These are phyloP conservation scores for Clinocottus analis DNA, from an alignment of 2,113 vertebrate genomes.

Conservation along the genomic window DNA sequence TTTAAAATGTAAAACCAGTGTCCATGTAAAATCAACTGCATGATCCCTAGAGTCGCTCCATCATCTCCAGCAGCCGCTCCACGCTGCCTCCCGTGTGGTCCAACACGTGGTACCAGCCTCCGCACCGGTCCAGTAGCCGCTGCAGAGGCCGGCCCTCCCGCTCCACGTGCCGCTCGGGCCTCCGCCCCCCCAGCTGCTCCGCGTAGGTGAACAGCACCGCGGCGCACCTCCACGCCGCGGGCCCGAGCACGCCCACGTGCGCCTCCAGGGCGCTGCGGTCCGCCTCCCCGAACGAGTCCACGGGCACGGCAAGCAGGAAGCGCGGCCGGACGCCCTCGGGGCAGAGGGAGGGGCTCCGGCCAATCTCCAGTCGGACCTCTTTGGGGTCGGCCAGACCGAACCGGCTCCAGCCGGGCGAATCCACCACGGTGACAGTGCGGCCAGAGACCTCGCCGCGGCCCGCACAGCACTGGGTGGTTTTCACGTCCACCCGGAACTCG, in stretches of 20 bases:
- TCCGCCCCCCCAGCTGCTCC: constrained; percentile 44
- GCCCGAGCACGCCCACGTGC: constrained; percentile 51
- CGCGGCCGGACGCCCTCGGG: background rate
- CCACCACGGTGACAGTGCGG: constrained; percentile 50
- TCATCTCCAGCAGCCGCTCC: constrained; percentile 46
- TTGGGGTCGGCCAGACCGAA: constrained; percentile 45
- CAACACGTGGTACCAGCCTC: constrained; percentile 38
- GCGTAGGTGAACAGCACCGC: constrained; percentile 71
- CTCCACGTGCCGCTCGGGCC: constrained; percentile 50
- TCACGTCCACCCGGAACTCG: constrained; percentile 30
- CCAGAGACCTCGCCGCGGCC: constrained; percentile 26
- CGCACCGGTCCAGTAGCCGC: constrained; percentile 61
- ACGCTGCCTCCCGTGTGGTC: constrained; percentile 43
- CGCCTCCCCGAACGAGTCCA: constrained; percentile 59
- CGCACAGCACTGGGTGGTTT: constrained; percentile 39
- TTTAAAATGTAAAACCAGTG: no score
- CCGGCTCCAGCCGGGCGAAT: constrained; percentile 71
- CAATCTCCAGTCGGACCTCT: constrained; percentile 47
- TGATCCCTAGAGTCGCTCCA: constrained; percentile 4
- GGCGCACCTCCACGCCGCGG: constrained; percentile 29
- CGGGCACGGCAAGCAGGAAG: constrained; percentile 61
- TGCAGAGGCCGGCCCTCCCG: constrained; percentile 42
- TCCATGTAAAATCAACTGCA: no score
- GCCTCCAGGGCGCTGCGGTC: constrained; percentile 56
- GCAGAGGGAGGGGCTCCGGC: constrained; percentile 40